Percentiles rank a stretch among this genome's conserved stretches.
These are phyloP conservation scores for Palythoa grandis DNA, from an alignment of 92 coral and sea anemone species.

Conservation along the genomic window DNA sequence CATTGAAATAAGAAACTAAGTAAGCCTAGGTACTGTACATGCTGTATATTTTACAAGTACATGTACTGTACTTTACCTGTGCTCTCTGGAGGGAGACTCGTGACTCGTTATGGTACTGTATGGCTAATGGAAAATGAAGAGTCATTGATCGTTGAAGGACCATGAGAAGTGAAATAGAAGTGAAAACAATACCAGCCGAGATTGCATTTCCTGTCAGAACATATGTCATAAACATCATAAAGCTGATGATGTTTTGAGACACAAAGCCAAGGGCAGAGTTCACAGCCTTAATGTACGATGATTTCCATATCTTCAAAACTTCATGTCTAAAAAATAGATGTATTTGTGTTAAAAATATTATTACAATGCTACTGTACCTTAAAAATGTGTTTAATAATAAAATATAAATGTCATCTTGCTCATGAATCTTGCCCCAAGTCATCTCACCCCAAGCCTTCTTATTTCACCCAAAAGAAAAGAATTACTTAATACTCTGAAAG, in stretches of 20 bases:
- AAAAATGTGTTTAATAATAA: too few relatives aligned
- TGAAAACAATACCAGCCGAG: slow-evolving; percentile 79
- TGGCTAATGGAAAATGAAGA: slow-evolving; percentile 67
- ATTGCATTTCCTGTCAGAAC: slow-evolving; percentile 79
- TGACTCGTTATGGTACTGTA: slow-evolving; percentile 65
- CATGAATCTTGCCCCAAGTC: too few relatives aligned
- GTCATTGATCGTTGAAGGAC: slow-evolving; percentile 64
- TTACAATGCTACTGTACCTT: too few relatives aligned
- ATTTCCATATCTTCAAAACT: slow-evolving; percentile 58
- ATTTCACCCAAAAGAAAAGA: too few relatives aligned
- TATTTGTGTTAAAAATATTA: neutral
- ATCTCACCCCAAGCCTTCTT: too few relatives aligned
- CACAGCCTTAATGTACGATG: slow-evolving; percentile 70
- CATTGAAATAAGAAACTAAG: neutral
- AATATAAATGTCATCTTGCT: too few relatives aligned
- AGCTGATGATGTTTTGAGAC: slow-evolving; percentile 64
- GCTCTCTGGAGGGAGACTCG: slow-evolving; percentile 68
- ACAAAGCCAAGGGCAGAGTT: slow-evolving; percentile 74
- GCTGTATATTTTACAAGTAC: neutral
- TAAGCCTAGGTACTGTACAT: neutral
- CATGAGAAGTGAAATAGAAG: slow-evolving; percentile 73
- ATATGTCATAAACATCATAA: slow-evolving; percentile 73
- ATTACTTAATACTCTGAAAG: too few relatives aligned
- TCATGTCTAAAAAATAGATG: slow-evolving; percentile 63
- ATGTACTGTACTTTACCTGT: slow-evolving; percentile 55